phyloP scores from a whole-genome alignment of 2,113 vertebrate genomes.

The Mus spicilegus region DNA sequence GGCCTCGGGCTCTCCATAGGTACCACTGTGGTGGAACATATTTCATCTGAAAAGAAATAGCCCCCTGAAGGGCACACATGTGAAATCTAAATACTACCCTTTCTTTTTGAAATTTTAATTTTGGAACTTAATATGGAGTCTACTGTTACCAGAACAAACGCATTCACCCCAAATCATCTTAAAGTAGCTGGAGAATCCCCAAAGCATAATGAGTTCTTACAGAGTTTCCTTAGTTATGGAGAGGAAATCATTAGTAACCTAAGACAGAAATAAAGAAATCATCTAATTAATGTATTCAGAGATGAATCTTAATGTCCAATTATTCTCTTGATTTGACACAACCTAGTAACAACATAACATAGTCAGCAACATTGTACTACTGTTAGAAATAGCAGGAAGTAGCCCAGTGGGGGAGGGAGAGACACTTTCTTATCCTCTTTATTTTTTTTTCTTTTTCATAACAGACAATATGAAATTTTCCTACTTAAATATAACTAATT shows the following conservation, averaged over 20 bases:
- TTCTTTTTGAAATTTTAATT: constrained; percentile 68
- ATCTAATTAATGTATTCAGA: constrained; percentile 84
- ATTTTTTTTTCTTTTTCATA: constrained; percentile 23
- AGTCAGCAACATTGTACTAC: constrained; percentile 74
- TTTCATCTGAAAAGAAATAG: constrained; percentile 72
- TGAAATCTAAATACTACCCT: constrained; percentile 51
- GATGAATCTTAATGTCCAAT: constrained; percentile 84
- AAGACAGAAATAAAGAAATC: constrained; percentile 84
- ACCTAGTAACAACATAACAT: constrained; percentile 79
- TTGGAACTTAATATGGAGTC: constrained; percentile 62
- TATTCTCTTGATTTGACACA: constrained; percentile 85
- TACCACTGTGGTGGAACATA: constrained; percentile 52
- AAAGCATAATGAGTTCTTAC: constrained; percentile 79
- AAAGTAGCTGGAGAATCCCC: constrained; percentile 60
- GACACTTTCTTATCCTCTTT: constrained; percentile 15
- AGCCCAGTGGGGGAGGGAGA: constrained; percentile 32
- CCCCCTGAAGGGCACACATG: constrained; percentile 27
- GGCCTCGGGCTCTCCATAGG: constrained; percentile 53
- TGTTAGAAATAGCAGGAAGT: constrained; percentile 65
- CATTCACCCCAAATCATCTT: constrained; percentile 69
- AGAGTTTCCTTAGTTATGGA: constrained; percentile 73
- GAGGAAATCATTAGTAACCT: constrained; percentile 81
- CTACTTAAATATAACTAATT: not conserved
- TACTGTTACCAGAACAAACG: constrained; percentile 64
- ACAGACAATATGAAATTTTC: constrained; percentile 10